A percentile compares a stretch with the other conserved stretches of the same genome.
Evolutionary conservation across 2,113 vertebrate species (phyloP).

Genomic region (Seriola rivoliana): DNA sequence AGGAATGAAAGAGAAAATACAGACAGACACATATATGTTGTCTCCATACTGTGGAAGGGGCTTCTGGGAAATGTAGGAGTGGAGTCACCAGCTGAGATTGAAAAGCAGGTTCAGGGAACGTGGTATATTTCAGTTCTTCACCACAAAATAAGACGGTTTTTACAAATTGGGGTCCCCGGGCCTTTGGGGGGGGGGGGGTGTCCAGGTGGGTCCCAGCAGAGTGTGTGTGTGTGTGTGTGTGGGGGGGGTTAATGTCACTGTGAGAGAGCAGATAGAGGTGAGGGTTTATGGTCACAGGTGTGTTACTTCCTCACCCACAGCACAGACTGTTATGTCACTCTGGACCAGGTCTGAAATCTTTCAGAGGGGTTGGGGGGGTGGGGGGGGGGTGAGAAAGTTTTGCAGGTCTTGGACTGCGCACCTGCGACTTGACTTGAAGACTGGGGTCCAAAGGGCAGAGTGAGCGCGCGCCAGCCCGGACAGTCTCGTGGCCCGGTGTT

Average conservation of each 20-base stretch:
- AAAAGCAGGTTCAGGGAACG: background rate
- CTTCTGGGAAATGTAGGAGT: conserved; percentile 3
- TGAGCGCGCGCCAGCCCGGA: conserved; percentile 23
- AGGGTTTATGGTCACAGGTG: background rate
- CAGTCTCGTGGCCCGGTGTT: conserved; percentile 33
- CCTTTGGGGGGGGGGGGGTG: background rate
- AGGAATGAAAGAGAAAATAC: no score
- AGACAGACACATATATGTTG: no score
- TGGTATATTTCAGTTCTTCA: background rate
- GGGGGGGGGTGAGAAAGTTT: background rate
- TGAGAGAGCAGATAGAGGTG: background rate
- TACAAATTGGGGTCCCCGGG: background rate
- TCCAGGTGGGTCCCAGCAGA: background rate
- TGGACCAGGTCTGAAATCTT: background rate
- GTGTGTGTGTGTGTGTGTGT: no score
- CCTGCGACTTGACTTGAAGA: conserved; percentile 41
- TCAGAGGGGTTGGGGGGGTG: background rate
- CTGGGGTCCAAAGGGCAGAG: conserved; percentile 68
- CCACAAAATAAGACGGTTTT: no score
- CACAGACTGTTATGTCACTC: conserved; percentile 18
- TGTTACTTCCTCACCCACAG: conserved; percentile 12
- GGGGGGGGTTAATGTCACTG: background rate
- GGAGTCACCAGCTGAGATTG: background rate
- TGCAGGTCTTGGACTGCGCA: conserved; percentile 13
- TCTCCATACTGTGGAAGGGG: background rate